phyloP scores from a whole-genome alignment of 2,888 invertebrate genomes.

The Oegoconia quadripuncta region DNA sequence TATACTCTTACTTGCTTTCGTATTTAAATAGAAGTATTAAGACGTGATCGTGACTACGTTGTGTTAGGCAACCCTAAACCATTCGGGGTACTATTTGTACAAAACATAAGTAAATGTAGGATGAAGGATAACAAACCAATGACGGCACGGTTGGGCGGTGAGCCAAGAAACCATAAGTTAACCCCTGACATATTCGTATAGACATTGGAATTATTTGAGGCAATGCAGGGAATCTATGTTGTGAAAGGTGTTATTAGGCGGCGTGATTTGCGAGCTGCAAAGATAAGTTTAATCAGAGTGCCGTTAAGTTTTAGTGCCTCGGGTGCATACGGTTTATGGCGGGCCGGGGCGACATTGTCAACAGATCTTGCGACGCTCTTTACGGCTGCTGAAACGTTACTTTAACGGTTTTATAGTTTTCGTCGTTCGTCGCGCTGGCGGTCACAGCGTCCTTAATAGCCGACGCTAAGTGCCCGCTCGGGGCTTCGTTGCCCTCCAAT shows the following conservation, averaged over 20 bases:
- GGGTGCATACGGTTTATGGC: constrained; percentile 77
- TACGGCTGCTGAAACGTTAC: constrained; percentile 77
- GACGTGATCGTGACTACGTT: constrained; percentile 26
- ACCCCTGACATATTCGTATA: constrained; percentile 33
- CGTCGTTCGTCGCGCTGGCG: constrained; percentile 73
- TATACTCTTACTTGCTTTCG: constrained; percentile 30
- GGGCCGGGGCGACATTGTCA: constrained; percentile 75
- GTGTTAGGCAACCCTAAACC: constrained; percentile 24
- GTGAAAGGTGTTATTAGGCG: constrained; percentile 47
- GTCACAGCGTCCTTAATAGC: constrained; percentile 74
- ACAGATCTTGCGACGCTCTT: constrained; percentile 77
- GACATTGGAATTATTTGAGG: constrained; percentile 26
- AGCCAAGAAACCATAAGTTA: constrained; percentile 47
- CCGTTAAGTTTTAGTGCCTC: constrained; percentile 73
- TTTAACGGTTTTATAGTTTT: constrained; percentile 79
- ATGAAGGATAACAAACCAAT: constrained; percentile 42
- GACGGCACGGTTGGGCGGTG: constrained; percentile 32
- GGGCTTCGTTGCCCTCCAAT: constrained; percentile 65
- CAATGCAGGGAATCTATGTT: constrained; percentile 9
- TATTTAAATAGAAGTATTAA: constrained; percentile 40
- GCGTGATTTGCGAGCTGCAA: constrained; percentile 58
- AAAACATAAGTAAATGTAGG: constrained; percentile 37
- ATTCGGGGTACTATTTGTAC: constrained; percentile 33
- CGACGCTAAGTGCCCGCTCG: constrained; percentile 74
- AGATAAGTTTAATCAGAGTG: constrained; percentile 78